Evolutionary conservation across 2,888 invertebrate genomes (phyloP).

Genomic region (Drosophila meridiana): DNA sequence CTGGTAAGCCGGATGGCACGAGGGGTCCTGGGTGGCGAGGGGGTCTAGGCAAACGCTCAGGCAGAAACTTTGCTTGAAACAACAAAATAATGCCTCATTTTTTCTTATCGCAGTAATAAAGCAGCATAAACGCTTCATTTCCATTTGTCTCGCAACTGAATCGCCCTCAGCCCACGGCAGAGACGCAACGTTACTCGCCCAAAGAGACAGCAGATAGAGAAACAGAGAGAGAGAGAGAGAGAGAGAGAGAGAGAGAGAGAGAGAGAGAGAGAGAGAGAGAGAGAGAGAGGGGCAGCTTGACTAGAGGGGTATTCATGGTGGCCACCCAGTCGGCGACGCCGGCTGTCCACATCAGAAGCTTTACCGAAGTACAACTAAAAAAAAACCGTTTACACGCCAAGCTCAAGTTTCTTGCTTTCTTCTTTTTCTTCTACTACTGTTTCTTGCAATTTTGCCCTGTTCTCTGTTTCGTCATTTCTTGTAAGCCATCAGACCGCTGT

Average conservation of each 20-base stretch:
- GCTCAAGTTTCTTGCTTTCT: slow-evolving; percentile 53
- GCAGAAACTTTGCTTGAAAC: slow-evolving; percentile 70
- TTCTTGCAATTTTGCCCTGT: slow-evolving; percentile 49
- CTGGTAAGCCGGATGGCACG: slow-evolving; percentile 9
- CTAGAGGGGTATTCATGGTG: slow-evolving; percentile 23
- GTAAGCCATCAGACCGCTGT: slow-evolving; percentile 47
- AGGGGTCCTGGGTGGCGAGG: background rate
- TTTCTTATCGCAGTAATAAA: slow-evolving; percentile 84
- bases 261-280: background rate
- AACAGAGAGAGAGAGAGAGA: background rate
- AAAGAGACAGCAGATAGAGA: slow-evolving; percentile 9
- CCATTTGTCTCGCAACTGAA: slow-evolving; percentile 81
- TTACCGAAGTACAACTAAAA: slow-evolving; percentile 31
- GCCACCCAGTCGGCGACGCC: slow-evolving; percentile 66
- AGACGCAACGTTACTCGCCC: slow-evolving; percentile 65
- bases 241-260: slow-evolving; percentile 1
- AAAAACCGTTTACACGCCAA: slow-evolving; percentile 72
- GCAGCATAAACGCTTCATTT: slow-evolving; percentile 84
- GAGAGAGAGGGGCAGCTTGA: background rate
- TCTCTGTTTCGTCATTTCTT: slow-evolving; percentile 66
- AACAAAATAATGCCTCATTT: slow-evolving; percentile 77
- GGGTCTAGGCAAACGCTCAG: slow-evolving; percentile 29
- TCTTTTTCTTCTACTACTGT: slow-evolving; percentile 36
- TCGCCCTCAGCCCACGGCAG: slow-evolving; percentile 67
- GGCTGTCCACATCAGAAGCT: slow-evolving; percentile 64